Percentiles rank a stretch among this genome's conserved stretches.
These are phyloP conservation scores for Falco naumanni DNA, from an alignment of 2,797 vertebrate genomes.

Conservation along the genomic window DNA sequence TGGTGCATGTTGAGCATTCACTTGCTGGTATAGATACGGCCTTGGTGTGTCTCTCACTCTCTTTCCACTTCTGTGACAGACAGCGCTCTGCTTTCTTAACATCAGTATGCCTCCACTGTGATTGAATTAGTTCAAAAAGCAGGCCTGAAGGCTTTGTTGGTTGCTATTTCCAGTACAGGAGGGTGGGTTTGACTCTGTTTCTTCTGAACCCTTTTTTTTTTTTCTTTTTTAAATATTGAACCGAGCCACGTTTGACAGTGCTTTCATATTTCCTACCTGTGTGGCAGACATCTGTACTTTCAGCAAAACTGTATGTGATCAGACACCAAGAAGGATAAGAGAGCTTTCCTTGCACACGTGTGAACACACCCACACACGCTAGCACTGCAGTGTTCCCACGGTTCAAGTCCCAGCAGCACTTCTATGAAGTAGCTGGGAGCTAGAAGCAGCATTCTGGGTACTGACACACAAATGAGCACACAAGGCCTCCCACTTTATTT, in stretches of 20 bases:
- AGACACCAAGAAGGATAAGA: not conserved
- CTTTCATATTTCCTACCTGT: not conserved
- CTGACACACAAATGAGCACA: constrained; percentile 60
- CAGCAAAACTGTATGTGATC: not conserved
- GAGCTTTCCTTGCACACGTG: constrained; percentile 36
- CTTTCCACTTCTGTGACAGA: not conserved
- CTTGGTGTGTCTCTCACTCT: not conserved
- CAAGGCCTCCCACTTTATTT: constrained; percentile 63
- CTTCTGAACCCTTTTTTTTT: not conserved
- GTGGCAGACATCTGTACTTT: not conserved
- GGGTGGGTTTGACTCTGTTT: not conserved
- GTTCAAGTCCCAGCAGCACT: constrained; percentile 61
- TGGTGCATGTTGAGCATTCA: not conserved
- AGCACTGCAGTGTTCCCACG: constrained; percentile 48
- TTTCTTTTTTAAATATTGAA: not conserved
- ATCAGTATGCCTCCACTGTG: not conserved
- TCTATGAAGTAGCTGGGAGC: constrained; percentile 55
- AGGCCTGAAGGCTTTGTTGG: not conserved
- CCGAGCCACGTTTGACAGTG: rapidly evolving
- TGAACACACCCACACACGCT: constrained; percentile 47
- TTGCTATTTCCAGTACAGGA: not conserved
- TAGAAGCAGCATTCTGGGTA: constrained; percentile 53
- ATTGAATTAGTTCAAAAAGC: not conserved
- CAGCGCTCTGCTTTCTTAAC: not conserved
- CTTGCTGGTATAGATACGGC: not conserved